These are phyloP conservation scores for Xylota sylvarum DNA, from an alignment of 2,888 invertebrate species.

Conservation along the genomic window DNA sequence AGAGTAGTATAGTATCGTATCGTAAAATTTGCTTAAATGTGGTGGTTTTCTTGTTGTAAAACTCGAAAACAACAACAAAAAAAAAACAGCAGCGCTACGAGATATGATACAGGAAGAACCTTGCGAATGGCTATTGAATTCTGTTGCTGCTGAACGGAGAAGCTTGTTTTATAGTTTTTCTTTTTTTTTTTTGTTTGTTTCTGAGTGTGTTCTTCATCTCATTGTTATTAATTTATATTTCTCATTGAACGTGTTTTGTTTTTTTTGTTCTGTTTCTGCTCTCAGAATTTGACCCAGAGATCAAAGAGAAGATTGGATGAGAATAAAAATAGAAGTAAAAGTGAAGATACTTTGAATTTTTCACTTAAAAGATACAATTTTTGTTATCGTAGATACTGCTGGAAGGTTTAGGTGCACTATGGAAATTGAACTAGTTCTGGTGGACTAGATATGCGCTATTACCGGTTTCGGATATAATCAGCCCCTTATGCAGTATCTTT, in stretches of 20 bases:
- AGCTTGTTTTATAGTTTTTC: conserved; percentile 70
- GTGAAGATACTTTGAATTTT: neutral
- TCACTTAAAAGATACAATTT: neutral
- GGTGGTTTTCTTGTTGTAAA: conserved; percentile 36
- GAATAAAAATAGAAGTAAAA: neutral
- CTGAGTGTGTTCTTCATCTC: conserved; percentile 31
- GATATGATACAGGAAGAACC: conserved; percentile 83
- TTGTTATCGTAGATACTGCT: neutral
- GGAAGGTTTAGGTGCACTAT: neutral
- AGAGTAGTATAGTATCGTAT: conserved; percentile 1
- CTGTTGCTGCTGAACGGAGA: conserved; percentile 65
- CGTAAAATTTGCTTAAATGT: conserved; percentile 32
- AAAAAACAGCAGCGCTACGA: conserved; percentile 33
- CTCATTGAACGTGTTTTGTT: conserved; percentile 17
- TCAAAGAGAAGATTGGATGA: conserved; percentile 21
- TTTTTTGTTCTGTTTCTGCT: conserved; percentile 5
- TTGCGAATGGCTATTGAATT: conserved; percentile 82
- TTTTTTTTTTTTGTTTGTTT: conserved; percentile 28
- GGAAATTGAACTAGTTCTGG: neutral
- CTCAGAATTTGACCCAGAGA: conserved; percentile 56
- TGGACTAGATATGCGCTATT: conserved; percentile 1
- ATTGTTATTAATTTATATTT: conserved; percentile 52
- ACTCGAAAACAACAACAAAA: conserved; percentile 46
- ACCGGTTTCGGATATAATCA: neutral
- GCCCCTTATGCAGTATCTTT: no score